Conservation (phyloP, 1,140 invertebrate genomes). For the Batillaria attramentaria region DNA sequence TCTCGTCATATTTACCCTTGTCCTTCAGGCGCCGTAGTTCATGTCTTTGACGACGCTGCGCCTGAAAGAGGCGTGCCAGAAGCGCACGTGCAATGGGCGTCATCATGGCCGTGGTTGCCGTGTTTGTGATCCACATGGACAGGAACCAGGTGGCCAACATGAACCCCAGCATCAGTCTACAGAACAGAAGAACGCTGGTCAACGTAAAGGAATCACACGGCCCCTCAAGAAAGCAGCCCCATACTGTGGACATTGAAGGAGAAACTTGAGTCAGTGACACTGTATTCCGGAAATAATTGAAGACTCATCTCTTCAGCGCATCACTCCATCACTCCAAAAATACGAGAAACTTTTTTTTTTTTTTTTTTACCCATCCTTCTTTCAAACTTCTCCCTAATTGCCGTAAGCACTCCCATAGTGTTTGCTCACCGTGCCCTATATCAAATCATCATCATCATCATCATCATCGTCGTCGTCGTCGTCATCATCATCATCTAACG, state of each 20-base stretch:
- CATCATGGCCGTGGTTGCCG: slow-evolving; percentile 72
- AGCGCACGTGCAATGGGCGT: slow-evolving; percentile 68
- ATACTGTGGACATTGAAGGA: neutral
- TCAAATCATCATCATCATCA: neutral
- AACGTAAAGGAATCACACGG: no score
- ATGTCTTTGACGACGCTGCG: neutral
- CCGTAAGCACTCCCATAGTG: no score
- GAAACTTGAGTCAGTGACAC: slow-evolving; percentile 68
- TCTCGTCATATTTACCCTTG: no score
- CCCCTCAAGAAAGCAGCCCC: neutral
- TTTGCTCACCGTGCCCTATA: no score
- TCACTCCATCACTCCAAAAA: neutral
- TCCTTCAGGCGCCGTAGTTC: no score
- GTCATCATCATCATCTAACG: neutral
- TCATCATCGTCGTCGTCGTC: neutral
- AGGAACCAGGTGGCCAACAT: slow-evolving; percentile 70
- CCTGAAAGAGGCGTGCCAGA: slow-evolving; percentile 30
- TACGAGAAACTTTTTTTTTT: no score
- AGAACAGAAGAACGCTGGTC: neutral
- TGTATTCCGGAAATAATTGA: slow-evolving; percentile 54
- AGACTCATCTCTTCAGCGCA: neutral
- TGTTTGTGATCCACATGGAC: slow-evolving; percentile 72
- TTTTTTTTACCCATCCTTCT: no score
- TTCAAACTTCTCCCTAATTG: neutral
- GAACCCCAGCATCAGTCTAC: slow-evolving; percentile 63